Percentiles rank a stretch among this genome's conserved stretches.
phyloP scores from a whole-genome alignment of 2,888 invertebrate genomes.

The Caenorhabditis afra region DNA sequence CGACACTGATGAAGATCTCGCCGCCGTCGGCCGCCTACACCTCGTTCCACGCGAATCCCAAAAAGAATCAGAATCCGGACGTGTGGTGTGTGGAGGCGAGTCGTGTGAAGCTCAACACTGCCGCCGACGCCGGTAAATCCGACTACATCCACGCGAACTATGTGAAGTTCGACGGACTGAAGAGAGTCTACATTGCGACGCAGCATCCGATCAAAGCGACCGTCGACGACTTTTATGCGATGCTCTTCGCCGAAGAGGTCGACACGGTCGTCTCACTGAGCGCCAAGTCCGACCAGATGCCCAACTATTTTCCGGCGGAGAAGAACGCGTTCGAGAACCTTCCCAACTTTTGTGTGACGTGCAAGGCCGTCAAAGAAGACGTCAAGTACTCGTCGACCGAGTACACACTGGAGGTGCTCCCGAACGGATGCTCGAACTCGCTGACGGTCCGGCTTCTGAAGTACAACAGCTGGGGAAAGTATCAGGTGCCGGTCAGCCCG shows the following conservation, averaged over 20 bases:
- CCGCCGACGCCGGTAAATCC: constrained; percentile 45
- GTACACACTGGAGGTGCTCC: constrained; percentile 16
- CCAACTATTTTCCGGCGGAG: constrained; percentile 4
- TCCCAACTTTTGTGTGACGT: background rate
- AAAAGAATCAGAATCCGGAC: constrained; percentile 28
- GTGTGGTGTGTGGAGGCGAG: constrained; percentile 61
- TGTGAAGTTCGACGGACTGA: constrained; percentile 57
- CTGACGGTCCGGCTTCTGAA: background rate
- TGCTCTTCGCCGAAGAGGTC: constrained; percentile 16
- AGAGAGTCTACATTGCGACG: constrained; percentile 62
- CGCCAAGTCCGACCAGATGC: background rate
- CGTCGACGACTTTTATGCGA: constrained; percentile 12
- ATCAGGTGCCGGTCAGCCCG: constrained; percentile 18
- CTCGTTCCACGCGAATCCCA: constrained; percentile 5
- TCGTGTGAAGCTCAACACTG: constrained; percentile 54
- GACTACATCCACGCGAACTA: constrained; percentile 73
- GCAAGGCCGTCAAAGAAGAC: constrained; percentile 2
- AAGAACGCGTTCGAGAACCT: background rate
- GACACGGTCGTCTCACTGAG: constrained; percentile 27
- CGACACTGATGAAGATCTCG: background rate
- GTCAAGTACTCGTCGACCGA: background rate
- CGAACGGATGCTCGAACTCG: constrained; percentile 1
- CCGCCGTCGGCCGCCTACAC: constrained; percentile 1
- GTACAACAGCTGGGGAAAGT: constrained; percentile 18
- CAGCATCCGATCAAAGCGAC: constrained; percentile 40